phyloP scores from a whole-genome alignment of 1,140 invertebrate genomes.

The Drosophila varians region DNA sequence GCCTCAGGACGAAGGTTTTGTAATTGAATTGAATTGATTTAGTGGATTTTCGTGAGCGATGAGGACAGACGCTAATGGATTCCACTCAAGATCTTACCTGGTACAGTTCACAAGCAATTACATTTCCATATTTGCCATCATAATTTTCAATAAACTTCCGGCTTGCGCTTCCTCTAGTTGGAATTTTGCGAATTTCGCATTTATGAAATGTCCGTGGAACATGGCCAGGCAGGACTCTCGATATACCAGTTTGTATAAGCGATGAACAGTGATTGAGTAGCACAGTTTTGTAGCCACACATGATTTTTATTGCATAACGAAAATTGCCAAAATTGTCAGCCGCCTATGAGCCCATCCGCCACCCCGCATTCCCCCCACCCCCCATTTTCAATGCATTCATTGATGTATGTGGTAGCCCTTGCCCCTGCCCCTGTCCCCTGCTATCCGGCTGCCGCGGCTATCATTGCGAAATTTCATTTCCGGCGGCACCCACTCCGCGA shows the following conservation, averaged over 20 bases:
- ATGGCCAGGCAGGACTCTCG: neutral
- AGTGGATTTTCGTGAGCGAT: slow-evolving; percentile 49
- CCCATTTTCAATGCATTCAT: slow-evolving; percentile 39
- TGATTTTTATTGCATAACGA: slow-evolving; percentile 77
- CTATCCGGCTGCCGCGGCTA: slow-evolving; percentile 15
- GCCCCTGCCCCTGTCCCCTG: neutral
- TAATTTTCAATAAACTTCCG: slow-evolving; percentile 71
- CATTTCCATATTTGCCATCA: slow-evolving; percentile 58
- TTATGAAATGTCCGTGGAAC: slow-evolving; percentile 35
- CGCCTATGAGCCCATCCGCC: slow-evolving; percentile 10
- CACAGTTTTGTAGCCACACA: slow-evolving; percentile 35
- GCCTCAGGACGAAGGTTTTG: slow-evolving; percentile 27
- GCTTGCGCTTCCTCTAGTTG: too few species aligned
- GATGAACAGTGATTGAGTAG: slow-evolving; percentile 21
- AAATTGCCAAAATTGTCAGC: slow-evolving; percentile 79
- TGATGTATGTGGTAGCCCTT: slow-evolving; percentile 37
- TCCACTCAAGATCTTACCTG: slow-evolving; percentile 33
- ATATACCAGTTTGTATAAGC: slow-evolving; percentile 53
- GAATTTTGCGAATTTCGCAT: slow-evolving; percentile 30
- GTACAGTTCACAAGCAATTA: slow-evolving; percentile 61
- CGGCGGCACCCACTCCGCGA: slow-evolving; percentile 22
- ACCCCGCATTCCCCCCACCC: slow-evolving; percentile 1
- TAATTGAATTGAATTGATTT: slow-evolving; percentile 81
- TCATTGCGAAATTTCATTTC: slow-evolving; percentile 79
- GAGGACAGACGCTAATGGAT: slow-evolving; percentile 58